Percentiles rank a stretch among this genome's conserved stretches.
Conservation (phyloP, 2,113 vertebrate genomes). For the Bos indicus region DNA sequence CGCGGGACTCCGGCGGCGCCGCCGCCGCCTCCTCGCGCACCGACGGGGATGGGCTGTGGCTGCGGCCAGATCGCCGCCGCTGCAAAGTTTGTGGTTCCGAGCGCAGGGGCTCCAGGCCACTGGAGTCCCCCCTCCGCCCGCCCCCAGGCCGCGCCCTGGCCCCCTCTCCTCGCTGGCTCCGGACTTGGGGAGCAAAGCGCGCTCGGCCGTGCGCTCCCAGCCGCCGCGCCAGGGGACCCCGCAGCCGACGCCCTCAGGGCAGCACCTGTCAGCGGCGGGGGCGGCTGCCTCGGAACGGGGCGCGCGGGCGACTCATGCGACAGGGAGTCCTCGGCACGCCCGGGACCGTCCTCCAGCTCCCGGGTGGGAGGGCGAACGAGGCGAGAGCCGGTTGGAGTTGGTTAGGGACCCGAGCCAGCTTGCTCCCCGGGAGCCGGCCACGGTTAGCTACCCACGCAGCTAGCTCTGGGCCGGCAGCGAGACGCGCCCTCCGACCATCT, state of each 20-base stretch:
- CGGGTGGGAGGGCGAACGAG: background rate
- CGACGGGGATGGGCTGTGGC: background rate
- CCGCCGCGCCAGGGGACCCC: background rate
- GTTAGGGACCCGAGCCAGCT: background rate
- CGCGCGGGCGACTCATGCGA: background rate
- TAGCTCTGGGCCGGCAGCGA: background rate
- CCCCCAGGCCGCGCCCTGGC: constrained; percentile 41
- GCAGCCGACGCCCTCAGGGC: constrained; percentile 8
- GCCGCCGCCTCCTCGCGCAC: background rate
- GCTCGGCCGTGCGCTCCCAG: background rate
- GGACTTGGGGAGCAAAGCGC: background rate
- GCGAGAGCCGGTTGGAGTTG: background rate
- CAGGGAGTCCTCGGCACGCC: background rate
- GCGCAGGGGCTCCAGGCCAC: background rate
- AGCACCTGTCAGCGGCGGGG: constrained; percentile 48
- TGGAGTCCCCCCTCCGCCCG: background rate
- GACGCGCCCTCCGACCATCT: background rate
- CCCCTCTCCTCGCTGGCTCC: background rate
- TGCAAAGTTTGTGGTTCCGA: constrained; percentile 35
- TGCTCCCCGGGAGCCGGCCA: background rate
- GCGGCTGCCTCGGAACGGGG: background rate
- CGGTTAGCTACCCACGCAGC: background rate
- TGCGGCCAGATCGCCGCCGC: background rate
- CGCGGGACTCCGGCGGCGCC: background rate
- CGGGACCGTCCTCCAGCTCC: constrained; percentile 24